Conservation (phyloP, 2,888 invertebrate species). For the Drosophila engyochracea region DNA sequence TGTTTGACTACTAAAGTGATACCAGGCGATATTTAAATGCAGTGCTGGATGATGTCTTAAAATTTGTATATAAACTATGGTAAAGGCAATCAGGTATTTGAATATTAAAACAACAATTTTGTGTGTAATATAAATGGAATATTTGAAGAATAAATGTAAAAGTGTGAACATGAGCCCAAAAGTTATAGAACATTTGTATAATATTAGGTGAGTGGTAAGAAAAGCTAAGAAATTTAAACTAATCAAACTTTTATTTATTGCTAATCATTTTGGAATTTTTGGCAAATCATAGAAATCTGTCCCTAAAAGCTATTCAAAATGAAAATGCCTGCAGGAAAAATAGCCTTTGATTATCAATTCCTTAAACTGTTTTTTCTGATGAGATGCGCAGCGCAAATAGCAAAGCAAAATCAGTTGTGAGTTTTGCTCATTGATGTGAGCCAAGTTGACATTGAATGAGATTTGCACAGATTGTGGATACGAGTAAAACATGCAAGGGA, state of each 20-base stretch:
- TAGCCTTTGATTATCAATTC: conserved; percentile 20
- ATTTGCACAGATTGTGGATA: conserved; percentile 37
- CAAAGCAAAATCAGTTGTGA: conserved; percentile 7
- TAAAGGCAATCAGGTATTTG: neutral
- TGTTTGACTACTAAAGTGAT: neutral
- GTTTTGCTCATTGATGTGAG: conserved; percentile 2
- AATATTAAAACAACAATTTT: neutral
- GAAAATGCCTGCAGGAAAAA: conserved; percentile 18
- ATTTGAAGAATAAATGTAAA: neutral
- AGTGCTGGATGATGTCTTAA: neutral
- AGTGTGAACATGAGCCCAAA: neutral
- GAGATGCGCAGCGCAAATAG: conserved; percentile 28
- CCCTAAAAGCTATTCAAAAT: conserved; percentile 21
- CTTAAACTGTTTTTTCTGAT: conserved; percentile 16
- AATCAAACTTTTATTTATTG: neutral
- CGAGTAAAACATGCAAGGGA: conserved; percentile 40
- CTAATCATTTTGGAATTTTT: neutral
- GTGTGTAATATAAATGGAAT: neutral
- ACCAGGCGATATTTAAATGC: neutral
- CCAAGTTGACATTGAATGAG: conserved; percentile 28
- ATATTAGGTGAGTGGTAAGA: neutral
- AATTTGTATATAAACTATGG: neutral
- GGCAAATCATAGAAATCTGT: neutral
- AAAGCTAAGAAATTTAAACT: neutral
- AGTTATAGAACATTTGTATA: neutral